Percentiles rank a stretch among this genome's conserved stretches.
Evolutionary conservation across 2,797 vertebrate genomes (phyloP).

Genomic region (Channallabes apus): DNA sequence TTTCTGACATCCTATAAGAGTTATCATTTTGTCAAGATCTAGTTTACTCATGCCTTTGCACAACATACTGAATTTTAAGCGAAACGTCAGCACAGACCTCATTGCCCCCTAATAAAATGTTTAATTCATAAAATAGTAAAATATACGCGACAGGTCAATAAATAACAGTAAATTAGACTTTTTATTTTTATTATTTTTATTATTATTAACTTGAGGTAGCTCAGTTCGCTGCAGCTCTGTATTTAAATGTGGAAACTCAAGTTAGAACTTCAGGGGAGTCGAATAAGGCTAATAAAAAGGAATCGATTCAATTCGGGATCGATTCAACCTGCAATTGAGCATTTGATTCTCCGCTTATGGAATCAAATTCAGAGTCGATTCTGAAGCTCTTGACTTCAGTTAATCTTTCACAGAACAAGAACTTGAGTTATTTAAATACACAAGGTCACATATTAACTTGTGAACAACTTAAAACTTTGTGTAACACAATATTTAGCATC

Average conservation of each 20-base stretch:
- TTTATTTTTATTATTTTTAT: background rate
- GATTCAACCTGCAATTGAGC: background rate
- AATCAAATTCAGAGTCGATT: constrained; percentile 5
- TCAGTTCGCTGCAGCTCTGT: background rate
- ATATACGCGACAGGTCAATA: background rate
- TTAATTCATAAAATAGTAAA: no score
- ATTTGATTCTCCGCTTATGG: background rate
- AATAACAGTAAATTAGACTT: background rate
- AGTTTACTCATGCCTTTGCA: background rate
- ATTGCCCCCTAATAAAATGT: accelerated
- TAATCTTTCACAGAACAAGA: background rate
- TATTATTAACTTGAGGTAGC: background rate
- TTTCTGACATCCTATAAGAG: background rate
- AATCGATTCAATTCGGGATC: background rate
- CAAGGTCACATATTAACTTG: background rate
- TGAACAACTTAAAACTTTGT: no score
- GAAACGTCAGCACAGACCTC: constrained; percentile 36
- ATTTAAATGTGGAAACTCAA: background rate
- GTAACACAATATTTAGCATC: background rate
- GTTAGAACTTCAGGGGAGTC: background rate
- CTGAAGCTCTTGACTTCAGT: background rate
- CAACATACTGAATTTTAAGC: background rate
- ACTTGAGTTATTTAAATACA: background rate
- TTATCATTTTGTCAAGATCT: background rate
- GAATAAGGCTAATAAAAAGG: background rate